Evolutionary conservation across 2,888 invertebrate species (phyloP).

Genomic region (Syrista parreyssii): DNA sequence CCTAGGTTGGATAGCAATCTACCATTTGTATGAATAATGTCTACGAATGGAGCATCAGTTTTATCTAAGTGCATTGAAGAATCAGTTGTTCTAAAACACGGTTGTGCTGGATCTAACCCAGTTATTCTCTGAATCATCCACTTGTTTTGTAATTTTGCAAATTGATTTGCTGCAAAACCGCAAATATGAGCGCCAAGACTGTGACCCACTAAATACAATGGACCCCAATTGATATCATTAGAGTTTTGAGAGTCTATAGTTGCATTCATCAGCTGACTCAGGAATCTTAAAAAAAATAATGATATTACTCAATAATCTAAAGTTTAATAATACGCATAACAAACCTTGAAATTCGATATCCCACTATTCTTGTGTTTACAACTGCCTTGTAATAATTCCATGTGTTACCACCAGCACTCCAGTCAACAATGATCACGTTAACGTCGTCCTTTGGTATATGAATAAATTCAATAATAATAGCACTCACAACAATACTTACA

Average conservation of each 20-base stretch:
- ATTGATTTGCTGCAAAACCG: slow-evolving; percentile 69
- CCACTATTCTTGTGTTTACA: slow-evolving; percentile 71
- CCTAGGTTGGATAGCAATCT: slow-evolving; percentile 69
- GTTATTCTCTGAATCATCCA: slow-evolving; percentile 59
- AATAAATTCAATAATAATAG: background rate
- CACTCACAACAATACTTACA: background rate
- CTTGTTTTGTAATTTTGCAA: slow-evolving; percentile 61
- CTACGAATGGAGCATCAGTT: slow-evolving; percentile 72
- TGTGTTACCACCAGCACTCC: slow-evolving; percentile 73
- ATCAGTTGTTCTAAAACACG: slow-evolving; percentile 70
- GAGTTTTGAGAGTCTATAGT: slow-evolving; percentile 64
- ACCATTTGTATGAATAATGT: slow-evolving; percentile 75
- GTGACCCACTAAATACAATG: slow-evolving; percentile 72
- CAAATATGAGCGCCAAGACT: slow-evolving; percentile 75
- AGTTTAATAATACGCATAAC: slow-evolving; percentile 1
- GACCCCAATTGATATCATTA: slow-evolving; percentile 39
- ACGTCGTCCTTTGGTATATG: slow-evolving; percentile 68
- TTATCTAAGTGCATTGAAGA: slow-evolving; percentile 68
- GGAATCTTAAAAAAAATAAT: slow-evolving; percentile 62
- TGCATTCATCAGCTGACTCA: slow-evolving; percentile 65
- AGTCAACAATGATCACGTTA: slow-evolving; percentile 74
- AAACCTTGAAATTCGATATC: slow-evolving; percentile 69
- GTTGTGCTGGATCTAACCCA: slow-evolving; percentile 76
- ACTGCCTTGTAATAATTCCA: slow-evolving; percentile 74
- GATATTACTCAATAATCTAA: slow-evolving; percentile 5